Percentiles rank a stretch among this genome's conserved stretches.
Conservation (phyloP, 2,888 invertebrate genomes). For the Alviniconcha strummeri region DNA sequence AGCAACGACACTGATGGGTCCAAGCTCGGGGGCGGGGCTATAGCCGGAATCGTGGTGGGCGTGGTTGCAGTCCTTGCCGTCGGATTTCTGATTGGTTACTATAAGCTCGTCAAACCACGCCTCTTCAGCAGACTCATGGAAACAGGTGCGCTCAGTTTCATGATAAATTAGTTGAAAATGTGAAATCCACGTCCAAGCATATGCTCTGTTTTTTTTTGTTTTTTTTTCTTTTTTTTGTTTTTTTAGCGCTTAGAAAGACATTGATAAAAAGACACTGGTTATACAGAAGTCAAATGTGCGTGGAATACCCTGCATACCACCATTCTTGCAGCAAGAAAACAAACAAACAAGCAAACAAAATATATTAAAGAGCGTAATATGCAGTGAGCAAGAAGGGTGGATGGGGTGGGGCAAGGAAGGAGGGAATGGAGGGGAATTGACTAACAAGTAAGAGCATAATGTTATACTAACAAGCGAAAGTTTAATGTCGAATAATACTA, state of each 20-base stretch:
- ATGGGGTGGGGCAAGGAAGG: no score
- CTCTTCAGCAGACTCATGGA: constrained; percentile 7
- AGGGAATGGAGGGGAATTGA: no score
- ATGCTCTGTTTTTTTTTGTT: not conserved
- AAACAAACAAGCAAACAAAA: no score
- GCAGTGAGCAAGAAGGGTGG: no score
- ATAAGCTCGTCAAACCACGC: constrained; percentile 15
- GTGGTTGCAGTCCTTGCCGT: constrained; percentile 4
- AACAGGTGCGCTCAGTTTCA: not conserved
- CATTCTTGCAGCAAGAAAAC: no score
- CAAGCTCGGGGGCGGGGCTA: not conserved
- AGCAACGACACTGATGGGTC: not conserved
- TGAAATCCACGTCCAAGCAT: not conserved
- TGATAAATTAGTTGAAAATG: no score
- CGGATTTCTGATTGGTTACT: constrained; percentile 14
- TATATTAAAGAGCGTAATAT: no score
- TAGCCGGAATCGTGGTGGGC: constrained; percentile 16
- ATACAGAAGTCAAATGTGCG: not conserved
- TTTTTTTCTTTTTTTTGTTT: not conserved
- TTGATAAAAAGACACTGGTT: not conserved
- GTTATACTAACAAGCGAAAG: no score
- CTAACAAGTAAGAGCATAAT: no score
- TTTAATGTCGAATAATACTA: no score
- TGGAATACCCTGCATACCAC: no score
- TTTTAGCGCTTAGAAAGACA: not conserved